Conservation (phyloP, 2,888 invertebrate species). For the Cheilosia vernalis region DNA sequence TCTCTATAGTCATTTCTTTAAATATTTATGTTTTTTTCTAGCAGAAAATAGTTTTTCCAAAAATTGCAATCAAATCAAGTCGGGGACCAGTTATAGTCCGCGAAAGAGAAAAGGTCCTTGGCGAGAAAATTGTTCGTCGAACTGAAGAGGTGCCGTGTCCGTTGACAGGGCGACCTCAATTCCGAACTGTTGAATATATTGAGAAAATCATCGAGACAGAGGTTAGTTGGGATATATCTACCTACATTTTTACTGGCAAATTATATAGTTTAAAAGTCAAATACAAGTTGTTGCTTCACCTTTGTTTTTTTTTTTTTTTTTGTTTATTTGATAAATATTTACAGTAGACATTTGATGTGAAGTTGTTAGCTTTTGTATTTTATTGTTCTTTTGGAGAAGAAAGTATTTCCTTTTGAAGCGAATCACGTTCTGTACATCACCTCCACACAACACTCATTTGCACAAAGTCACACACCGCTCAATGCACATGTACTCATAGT, state of each 20-base stretch:
- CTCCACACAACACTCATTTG: slow-evolving; percentile 26
- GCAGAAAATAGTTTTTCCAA: slow-evolving; percentile 87
- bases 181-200: slow-evolving; percentile 96
- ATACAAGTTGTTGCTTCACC: slow-evolving; percentile 36
- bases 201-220: slow-evolving; percentile 98
- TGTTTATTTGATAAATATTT: slow-evolving; percentile 12
- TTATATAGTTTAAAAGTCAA: neutral
- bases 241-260: slow-evolving; percentile 11
- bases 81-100: slow-evolving; percentile 92
- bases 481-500: slow-evolving; percentile 28
- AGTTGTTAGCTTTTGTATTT: slow-evolving; percentile 22
- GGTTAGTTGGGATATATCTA: slow-evolving; percentile 85
- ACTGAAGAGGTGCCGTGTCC: slow-evolving; percentile 96
- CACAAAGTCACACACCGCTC: slow-evolving; percentile 17
- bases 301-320: neutral
- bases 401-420: neutral
- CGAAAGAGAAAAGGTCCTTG: slow-evolving; percentile 94
- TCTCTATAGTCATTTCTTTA: slow-evolving; percentile 29
- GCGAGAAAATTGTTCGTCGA: slow-evolving; percentile 93
- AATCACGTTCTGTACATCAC: slow-evolving; percentile 32
- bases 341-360: slow-evolving; percentile 12
- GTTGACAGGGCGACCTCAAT: slow-evolving; percentile 92
- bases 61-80: slow-evolving; percentile 93
- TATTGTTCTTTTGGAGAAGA: neutral
- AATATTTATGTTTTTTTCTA: slow-evolving; percentile 72